Conservation (phyloP, 2,888 invertebrate species). For the Psylliodes chrysocephalus region DNA sequence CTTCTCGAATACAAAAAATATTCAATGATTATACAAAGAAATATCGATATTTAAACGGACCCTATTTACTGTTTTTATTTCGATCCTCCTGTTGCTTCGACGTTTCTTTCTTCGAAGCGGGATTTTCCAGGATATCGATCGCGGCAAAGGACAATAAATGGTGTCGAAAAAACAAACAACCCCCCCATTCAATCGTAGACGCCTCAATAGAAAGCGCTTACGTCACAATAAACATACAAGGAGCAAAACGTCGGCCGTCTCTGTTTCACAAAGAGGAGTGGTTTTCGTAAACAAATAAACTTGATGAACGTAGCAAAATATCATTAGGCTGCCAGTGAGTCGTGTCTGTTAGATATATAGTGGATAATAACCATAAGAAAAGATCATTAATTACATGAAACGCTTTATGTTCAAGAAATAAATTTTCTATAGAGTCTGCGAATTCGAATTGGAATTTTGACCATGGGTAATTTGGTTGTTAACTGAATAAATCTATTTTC, state of each 20-base stretch:
- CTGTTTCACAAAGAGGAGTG: constrained; percentile 47
- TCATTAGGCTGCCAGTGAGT: constrained; percentile 54
- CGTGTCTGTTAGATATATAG: constrained; percentile 19
- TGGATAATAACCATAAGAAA: constrained; percentile 27
- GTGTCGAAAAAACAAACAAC: constrained; percentile 33
- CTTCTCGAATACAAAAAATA: too few relatives aligned
- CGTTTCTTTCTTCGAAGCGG: background rate
- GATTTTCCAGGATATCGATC: constrained; percentile 28
- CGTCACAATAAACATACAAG: constrained; percentile 36
- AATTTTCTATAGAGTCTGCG: too few relatives aligned
- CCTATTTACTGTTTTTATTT: too few relatives aligned
- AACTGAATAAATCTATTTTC: too few relatives aligned
- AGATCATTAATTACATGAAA: constrained; percentile 16
- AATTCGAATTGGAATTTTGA: too few relatives aligned
- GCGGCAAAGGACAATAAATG: constrained; percentile 29
- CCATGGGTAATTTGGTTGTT: too few relatives aligned
- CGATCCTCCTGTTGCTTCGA: constrained; percentile 7
- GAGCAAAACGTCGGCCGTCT: constrained; percentile 24
- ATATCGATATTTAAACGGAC: too few relatives aligned
- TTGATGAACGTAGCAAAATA: constrained; percentile 62
- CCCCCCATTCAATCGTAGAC: constrained; percentile 26
- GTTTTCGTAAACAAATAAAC: constrained; percentile 59
- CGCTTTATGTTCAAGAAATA: background rate
- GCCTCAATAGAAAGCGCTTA: constrained; percentile 40
- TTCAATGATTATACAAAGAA: too few relatives aligned